Base-by-base conservation (phyloP, 2,797 vertebrate genomes). In the Knipowitschia caucasica region DNA sequence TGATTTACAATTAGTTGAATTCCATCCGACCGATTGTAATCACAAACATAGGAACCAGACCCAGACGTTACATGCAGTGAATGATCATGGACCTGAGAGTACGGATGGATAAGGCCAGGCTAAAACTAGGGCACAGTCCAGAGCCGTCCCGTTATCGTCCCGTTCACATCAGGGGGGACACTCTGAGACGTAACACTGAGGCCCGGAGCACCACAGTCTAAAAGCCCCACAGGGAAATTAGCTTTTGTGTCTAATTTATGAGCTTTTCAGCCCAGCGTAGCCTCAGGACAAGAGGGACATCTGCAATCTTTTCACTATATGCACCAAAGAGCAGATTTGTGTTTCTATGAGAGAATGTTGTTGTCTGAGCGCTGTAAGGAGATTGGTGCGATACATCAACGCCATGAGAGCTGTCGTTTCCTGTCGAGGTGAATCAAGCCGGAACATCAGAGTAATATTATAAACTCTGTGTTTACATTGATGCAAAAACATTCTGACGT, bases 241-340 rank as follows among this genome's bases (percentile, higher is more conserved):
- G 72, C 81, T 82, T 85, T 71, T 77, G 75, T 75, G 67, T 83
- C 80, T 84, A 83, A 84, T 88, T 83, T 79, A 84, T 77, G 75
- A 84, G 82, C 81, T 76, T 58, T 64, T 70, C 50, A 78, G 62
- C 70, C 68, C 50, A 51, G 67, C 34, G 35, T 54, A 69, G 82
- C 78, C 58, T 10, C 53, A 76, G 71, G 83, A 84, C 66, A 68
- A 47, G 57, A 62, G 65, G 72, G 61, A 67, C 40, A 33, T 71
- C 54, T 58, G 70, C 65, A 68, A 64, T 75, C 71, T 61, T 60
- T 55, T 57, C 64, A 71, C 63, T 62, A 56, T 80, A 79, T 78
- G 51, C 34, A 9, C 33, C 59, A 24, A 57, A 47, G 55, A 59
- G 43, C 54, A 60, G 15, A 14, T 47, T 39, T 36, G 4, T 47